Evolutionary conservation across 1,140 invertebrate species (phyloP), one percentile per base, ranked within the genome.

Genomic region (Onthophagus taurus): DNA sequence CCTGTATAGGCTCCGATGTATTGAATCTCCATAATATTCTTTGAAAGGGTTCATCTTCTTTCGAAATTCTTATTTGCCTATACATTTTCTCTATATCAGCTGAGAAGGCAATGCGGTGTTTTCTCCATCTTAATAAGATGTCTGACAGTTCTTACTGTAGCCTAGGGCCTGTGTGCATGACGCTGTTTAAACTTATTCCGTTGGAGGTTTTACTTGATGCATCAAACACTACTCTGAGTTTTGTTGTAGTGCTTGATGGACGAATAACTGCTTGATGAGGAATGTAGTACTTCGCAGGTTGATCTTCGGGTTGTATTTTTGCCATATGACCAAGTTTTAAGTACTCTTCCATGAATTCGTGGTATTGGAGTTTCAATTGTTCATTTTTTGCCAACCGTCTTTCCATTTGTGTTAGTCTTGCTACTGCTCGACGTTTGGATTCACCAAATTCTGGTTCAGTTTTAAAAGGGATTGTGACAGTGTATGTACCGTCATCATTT

Each of bases 321-420:
- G 14, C 14, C 52, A 59, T 59, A 38, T 61, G 58, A 36, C 52
- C 48, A n/a, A 48, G 24, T 14, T 37, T 36, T 8, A 53, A 17
- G 45, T 59, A 63, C 31, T 60, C 60, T 31, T 52, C 13, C 37
- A 67, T 59, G 39, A 63, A 61, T 44, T 51, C 26, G 4, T 20
- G 16, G 42, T 64, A 57, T 7, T 8, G 14, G 6, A 9, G 6
- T 16, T 36, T 18, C 6, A 18, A 36, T 4, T 9, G 11, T 19
- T 13, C 7, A 6, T 30, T 45, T 39, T 43, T 52, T n/a, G 36
- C 45, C 38, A 66, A 60, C 13, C 54, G 44, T 36, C 50, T 49
- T 48, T 66, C 59, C 17, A 66, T 23, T 17, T 44, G 23, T 19
- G 9, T 12, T 3, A 42, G 18, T 20, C 41, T 16, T 9, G 11